A percentile compares a stretch with the other conserved stretches of the same genome.
Conservation (phyloP, 2,113 vertebrate species). For the Coptodon rendalli region DNA sequence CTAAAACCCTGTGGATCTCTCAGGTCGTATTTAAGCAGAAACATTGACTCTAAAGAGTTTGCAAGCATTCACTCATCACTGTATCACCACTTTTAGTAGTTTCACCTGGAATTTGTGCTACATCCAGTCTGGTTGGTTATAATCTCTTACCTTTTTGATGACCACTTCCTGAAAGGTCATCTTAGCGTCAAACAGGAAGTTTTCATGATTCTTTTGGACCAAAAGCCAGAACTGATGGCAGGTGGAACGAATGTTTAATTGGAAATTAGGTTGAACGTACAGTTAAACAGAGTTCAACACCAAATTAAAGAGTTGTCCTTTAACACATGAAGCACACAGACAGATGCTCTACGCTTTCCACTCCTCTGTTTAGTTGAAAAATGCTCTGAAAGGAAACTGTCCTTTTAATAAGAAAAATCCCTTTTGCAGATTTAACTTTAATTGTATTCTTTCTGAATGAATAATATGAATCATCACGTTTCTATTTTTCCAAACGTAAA, state of each 20-base stretch:
- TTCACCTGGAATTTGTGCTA: background rate
- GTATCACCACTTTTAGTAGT: background rate
- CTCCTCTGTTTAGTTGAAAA: background rate
- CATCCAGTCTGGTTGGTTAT: background rate
- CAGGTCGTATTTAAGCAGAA: background rate
- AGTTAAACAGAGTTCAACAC: background rate
- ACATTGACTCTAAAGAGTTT: background rate
- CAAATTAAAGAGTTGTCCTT: background rate
- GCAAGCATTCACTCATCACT: background rate
- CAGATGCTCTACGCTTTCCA: background rate
- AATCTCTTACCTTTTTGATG: background rate
- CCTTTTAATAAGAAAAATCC: background rate
- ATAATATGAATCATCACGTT: background rate
- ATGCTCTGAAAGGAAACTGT: background rate
- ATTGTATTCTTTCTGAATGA: background rate
- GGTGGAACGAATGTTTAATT: background rate
- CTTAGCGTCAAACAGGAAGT: background rate
- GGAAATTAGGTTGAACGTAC: background rate
- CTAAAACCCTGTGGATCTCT: background rate
- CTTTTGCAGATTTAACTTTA: background rate
- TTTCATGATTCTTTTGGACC: accelerated
- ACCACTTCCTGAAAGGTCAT: background rate
- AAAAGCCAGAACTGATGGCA: background rate
- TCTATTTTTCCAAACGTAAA: background rate
- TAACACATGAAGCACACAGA: background rate